A percentile compares a stretch with the other conserved stretches of the same genome.
Conservation (phyloP, 2,888 invertebrate genomes). For the Hemistola chrysoprasaria region DNA sequence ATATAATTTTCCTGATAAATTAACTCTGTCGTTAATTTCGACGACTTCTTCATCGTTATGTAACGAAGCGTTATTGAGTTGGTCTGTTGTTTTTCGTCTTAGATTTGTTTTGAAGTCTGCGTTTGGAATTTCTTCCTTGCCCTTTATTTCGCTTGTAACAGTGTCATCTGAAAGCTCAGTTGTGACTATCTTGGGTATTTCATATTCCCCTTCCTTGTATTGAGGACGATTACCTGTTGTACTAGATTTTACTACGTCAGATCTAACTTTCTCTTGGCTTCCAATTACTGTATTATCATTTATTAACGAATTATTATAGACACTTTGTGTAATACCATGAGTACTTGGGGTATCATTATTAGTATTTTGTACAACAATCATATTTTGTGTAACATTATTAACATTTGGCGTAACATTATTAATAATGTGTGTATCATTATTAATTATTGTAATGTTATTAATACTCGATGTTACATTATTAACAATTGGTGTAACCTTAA, state of each 20-base stretch:
- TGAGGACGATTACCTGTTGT: not conserved
- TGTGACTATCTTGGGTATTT: conserved; percentile 38
- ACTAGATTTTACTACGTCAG: not conserved
- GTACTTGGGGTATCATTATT: too few relatives aligned
- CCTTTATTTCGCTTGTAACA: conserved; percentile 34
- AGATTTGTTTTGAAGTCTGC: conserved; percentile 29
- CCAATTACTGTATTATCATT: too few relatives aligned
- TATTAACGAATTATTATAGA: not conserved
- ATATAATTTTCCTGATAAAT: conserved; percentile 34
- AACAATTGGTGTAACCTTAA: too few relatives aligned
- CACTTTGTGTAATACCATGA: not conserved
- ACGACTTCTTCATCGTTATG: not conserved
- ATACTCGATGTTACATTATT: too few relatives aligned
- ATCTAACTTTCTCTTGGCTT: too few relatives aligned
- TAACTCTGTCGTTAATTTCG: not conserved
- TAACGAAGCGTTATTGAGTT: not conserved
- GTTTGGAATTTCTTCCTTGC: conserved; percentile 39
- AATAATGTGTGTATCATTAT: too few relatives aligned
- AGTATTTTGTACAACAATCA: too few relatives aligned
- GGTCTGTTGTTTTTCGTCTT: conserved; percentile 1
- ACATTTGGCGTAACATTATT: too few relatives aligned
- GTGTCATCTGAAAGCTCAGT: conserved; percentile 42
- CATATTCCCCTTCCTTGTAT: conserved; percentile 33
- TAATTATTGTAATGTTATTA: too few relatives aligned
- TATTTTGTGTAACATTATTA: too few relatives aligned